These are phyloP conservation scores for Spisula solida DNA, from an alignment of 2,888 invertebrate species.

Conservation along the genomic window DNA sequence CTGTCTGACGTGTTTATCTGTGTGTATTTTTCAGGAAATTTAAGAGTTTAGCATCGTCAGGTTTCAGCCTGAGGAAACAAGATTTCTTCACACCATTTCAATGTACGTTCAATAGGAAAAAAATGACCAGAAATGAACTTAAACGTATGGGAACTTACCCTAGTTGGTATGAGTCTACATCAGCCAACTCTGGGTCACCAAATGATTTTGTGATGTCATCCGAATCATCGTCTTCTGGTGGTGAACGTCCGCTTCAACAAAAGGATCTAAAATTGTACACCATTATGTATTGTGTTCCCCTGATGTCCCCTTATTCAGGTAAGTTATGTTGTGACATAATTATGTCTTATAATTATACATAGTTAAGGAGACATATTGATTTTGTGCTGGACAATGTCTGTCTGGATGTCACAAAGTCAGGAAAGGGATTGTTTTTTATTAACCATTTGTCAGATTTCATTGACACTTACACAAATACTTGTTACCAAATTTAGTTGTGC, in stretches of 20 bases:
- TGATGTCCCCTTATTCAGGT: conserved; percentile 94
- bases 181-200: conserved; percentile 61
- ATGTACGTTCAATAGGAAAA: conserved; percentile 58
- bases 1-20: neutral
- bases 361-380: no score
- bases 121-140: conserved; percentile 64
- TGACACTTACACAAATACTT: no score
- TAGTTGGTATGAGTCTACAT: conserved; percentile 57
- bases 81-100: conserved; percentile 74
- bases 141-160: conserved; percentile 84
- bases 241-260: neutral
- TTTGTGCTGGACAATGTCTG: no score
- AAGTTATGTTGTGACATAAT: conserved; percentile 80
- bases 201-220: conserved; percentile 27
- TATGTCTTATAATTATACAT: no score
- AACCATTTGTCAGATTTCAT: no score
- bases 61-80: conserved; percentile 77
- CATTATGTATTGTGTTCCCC: conserved; percentile 92
- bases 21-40: conserved; percentile 72
- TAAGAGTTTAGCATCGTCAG: conserved; percentile 76
- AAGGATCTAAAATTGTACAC: conserved; percentile 61
- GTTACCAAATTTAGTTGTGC: no score
- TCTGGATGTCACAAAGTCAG: no score
- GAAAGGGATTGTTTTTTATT: no score
- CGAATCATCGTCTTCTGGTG: conserved; percentile 33